These are phyloP conservation scores for Pycnomerus fuliginosus DNA, from an alignment of 2,888 invertebrate genomes.

Conservation along the genomic window DNA sequence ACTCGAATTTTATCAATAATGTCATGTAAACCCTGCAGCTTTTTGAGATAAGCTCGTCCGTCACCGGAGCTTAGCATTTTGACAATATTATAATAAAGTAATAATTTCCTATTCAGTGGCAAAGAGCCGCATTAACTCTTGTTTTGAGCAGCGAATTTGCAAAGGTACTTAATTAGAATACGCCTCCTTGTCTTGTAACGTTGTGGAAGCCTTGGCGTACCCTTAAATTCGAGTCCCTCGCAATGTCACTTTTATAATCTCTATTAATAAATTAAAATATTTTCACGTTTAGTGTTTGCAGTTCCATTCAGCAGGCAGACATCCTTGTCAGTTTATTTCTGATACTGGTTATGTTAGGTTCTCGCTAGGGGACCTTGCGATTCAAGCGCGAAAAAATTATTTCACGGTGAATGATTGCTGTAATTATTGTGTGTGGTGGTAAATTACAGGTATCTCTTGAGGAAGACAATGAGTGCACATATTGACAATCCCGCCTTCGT, in stretches of 20 bases:
- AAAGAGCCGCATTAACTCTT: too few relatives aligned
- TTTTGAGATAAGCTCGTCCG: too few relatives aligned
- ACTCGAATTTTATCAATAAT: too few relatives aligned
- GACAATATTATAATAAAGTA: too few relatives aligned
- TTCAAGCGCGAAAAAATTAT: background rate
- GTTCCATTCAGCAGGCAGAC: slow-evolving; percentile 4
- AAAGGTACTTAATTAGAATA: background rate
- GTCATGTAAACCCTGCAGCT: too few relatives aligned
- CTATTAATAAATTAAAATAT: slow-evolving; percentile 8
- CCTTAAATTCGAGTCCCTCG: too few relatives aligned
- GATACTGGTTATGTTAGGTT: slow-evolving; percentile 11
- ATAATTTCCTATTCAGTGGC: too few relatives aligned
- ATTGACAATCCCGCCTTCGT: slow-evolving; percentile 58
- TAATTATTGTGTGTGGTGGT: background rate
- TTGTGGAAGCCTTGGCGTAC: too few relatives aligned
- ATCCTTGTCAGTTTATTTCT: slow-evolving; percentile 15
- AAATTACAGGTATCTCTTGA: slow-evolving; percentile 3
- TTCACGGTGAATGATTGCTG: background rate
- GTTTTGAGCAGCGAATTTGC: too few relatives aligned
- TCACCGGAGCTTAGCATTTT: too few relatives aligned
- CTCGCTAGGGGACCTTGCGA: slow-evolving; percentile 1
- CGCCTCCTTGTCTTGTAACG: background rate
- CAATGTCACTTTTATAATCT: slow-evolving; percentile 2
- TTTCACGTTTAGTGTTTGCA: slow-evolving; percentile 7
- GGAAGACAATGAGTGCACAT: slow-evolving; percentile 46